A percentile compares a stretch with the other conserved stretches of the same genome.
These are phyloP conservation scores for Tinea semifulvella DNA, from an alignment of 2,888 invertebrate genomes.

Conservation along the genomic window DNA sequence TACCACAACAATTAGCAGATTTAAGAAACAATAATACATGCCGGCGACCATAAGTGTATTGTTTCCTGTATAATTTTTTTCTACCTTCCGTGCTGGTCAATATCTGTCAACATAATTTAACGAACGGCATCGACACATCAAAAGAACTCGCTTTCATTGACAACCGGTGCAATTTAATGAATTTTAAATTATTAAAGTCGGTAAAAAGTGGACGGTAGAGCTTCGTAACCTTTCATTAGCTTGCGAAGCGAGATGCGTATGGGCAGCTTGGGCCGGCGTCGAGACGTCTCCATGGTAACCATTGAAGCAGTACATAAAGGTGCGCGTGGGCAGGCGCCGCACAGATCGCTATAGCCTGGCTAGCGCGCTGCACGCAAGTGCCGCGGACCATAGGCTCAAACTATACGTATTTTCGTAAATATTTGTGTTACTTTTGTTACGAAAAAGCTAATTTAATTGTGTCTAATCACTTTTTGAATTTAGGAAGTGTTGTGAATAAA, in stretches of 20 bases:
- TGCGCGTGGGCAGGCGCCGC: constrained; percentile 32
- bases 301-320: constrained; percentile 43
- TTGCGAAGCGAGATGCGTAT: constrained; percentile 25
- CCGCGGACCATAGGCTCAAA: constrained; percentile 53
- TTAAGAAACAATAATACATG: constrained; percentile 30
- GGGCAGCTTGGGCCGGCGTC: constrained; percentile 45
- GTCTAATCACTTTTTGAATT: constrained; percentile 9
- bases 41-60: constrained; percentile 5
- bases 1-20: constrained; percentile 22
- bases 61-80: constrained; percentile 10
- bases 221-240: constrained; percentile 42
- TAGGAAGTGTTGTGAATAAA: constrained; percentile 45
- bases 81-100: constrained; percentile 58
- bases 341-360: constrained; percentile 52
- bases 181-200: constrained; percentile 62
- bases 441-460: constrained; percentile 40
- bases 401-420: constrained; percentile 54
- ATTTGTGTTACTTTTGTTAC: constrained; percentile 60
- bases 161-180: constrained; percentile 58
- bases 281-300: constrained; percentile 53
- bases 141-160: constrained; percentile 65
- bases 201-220: constrained; percentile 53
- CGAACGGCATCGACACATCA: constrained; percentile 55
- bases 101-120: constrained; percentile 65
- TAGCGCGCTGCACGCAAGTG: constrained; percentile 61